Evolutionary conservation across 53 echinoderm and acorn worm species (phyloP), one percentile per base, ranked within the genome.

Genomic region (Antedon mediterranea): DNA sequence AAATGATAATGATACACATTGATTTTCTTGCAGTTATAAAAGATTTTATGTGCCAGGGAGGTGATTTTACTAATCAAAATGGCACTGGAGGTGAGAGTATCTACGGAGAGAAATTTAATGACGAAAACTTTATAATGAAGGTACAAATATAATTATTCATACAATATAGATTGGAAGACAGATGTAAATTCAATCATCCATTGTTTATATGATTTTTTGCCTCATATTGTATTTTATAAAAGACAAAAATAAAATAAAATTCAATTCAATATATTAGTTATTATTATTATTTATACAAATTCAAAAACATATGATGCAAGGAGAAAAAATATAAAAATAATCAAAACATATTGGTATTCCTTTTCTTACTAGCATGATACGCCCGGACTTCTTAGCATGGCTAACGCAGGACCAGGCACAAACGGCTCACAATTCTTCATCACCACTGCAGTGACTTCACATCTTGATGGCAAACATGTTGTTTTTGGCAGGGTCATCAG

Each of bases 381-480:
- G 73, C 44, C 82, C 30, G 90, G 90, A n/a, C 74, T 90, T 6
- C 77, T 90, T 30, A 91, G 91, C 75, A 91, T 91, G 91, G 91
- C 91, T 43, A 91, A 91, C 71, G 88, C 91, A 18, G 91, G 91
- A 26, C 78, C 82, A n/a, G 76, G 81, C 77, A 86, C 91, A 34
- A 90, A 90, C 43, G 85, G 90, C n/a, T 88, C 87, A 4, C 90
- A 90, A 72, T 90, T 90, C 80, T 90, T 90, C 83, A 78, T 90
- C 71, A 87, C 90, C 0, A 90, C 90, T 28, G 32, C 79, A 0
- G 32, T 71, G 28, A 79, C 87, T 3, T 80, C 87, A 0, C 90
- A 90, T 74, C 82, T 90, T 43, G 83, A 90, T 74, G 81, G 82
- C 43, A 90, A 90, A 71, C 90, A 90, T 34, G 83, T 85, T 0